A percentile compares a stretch with the other conserved stretches of the same genome.
Evolutionary conservation across 2,113 vertebrate species (phyloP).

Genomic region (Podilymbus podiceps): DNA sequence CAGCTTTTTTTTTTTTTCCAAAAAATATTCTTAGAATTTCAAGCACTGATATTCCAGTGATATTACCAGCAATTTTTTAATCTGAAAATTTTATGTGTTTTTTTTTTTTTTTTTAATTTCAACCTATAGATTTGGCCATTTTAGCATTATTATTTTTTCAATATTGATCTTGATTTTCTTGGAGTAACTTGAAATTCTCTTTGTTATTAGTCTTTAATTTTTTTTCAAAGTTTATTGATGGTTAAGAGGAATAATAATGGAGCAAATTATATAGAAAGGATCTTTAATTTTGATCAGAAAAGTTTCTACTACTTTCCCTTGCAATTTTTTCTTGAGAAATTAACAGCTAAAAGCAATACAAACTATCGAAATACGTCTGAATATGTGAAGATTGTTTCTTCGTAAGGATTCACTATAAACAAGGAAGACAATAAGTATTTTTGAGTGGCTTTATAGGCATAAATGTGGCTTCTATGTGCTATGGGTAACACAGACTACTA

Average conservation of each 20-base stretch:
- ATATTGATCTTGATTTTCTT: neutral
- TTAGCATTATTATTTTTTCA: neutral
- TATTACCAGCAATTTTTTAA: neutral
- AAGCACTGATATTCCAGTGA: neutral
- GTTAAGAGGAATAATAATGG: constrained; percentile 31
- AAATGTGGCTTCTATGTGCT: neutral
- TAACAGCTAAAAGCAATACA: neutral
- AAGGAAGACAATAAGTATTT: neutral
- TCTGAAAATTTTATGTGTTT: neutral
- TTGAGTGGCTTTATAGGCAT: neutral
- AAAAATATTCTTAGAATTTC: neutral
- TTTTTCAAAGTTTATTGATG: constrained; percentile 7
- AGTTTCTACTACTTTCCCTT: neutral
- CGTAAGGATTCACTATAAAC: neutral
- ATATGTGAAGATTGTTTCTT: neutral
- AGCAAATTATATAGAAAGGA: constrained; percentile 6
- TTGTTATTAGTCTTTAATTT: neutral
- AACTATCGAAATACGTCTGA: neutral
- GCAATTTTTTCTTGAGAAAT: neutral
- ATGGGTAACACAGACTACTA: neutral
- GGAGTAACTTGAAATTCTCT: neutral
- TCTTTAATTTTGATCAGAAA: neutral
- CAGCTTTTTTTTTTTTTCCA: neutral
- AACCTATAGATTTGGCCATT: neutral
- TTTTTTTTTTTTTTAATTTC: neutral